Evolutionary conservation across 1,140 invertebrate species (phyloP).

Genomic region (Bombus confusus): DNA sequence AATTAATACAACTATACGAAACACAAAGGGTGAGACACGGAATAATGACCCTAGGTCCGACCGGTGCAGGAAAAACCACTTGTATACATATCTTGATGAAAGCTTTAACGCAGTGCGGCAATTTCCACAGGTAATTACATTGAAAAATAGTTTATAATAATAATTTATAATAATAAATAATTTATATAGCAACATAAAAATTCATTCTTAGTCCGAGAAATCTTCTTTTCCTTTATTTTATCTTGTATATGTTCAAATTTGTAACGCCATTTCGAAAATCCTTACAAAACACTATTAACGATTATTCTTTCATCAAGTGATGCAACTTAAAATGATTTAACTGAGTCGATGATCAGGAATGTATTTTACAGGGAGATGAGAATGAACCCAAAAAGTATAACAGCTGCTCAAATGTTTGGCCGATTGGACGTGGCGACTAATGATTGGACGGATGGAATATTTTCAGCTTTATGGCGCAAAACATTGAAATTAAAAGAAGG

Average conservation of each 20-base stretch:
- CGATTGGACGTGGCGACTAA: constrained; percentile 97
- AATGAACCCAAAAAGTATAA: constrained; percentile 99
- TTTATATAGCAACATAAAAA: not conserved
- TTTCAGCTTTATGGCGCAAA: constrained; percentile 97
- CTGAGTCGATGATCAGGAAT: not conserved
- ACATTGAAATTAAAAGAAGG: constrained; percentile 94
- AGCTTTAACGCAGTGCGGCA: constrained; percentile 92
- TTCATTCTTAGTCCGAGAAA: not conserved
- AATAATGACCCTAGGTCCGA: constrained; percentile 98
- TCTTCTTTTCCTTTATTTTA: not conserved
- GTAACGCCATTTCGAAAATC: too few species aligned
- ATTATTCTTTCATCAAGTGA: not conserved
- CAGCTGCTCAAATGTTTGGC: constrained; percentile 98
- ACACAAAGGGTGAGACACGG: constrained; percentile 97
- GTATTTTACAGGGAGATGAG: constrained; percentile 91
- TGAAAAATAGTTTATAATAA: too few species aligned
- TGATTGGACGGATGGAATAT: constrained; percentile 99
- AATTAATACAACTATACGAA: constrained; percentile 97
- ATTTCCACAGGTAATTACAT: constrained; percentile 87
- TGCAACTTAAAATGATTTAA: not conserved
- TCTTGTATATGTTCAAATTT: too few species aligned
- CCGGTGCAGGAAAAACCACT: constrained; percentile 96
- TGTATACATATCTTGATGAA: constrained; percentile 98
- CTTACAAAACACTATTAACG: not conserved
- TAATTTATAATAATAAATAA: too few species aligned